Evolutionary conservation across 2,113 vertebrate species (phyloP), one percentile per base, ranked within the genome.

Genomic region (Microtus oregoni): DNA sequence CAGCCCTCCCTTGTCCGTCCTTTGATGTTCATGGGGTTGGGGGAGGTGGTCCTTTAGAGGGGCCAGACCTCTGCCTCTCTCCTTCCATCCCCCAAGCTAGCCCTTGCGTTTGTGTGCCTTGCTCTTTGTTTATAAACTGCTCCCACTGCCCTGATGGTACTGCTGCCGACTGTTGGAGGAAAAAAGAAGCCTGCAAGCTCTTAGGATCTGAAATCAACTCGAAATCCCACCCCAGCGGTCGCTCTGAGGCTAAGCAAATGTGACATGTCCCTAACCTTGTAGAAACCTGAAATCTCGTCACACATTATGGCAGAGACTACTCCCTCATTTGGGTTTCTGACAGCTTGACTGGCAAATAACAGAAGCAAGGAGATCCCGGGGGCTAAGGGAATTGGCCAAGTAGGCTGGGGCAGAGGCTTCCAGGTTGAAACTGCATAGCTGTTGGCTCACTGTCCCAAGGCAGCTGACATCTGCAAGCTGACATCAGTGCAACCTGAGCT

Each of bases 21-120:
- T 97, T 98, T 97, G 97, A 98, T 97, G 95, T 97, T 97, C 91
- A 44, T 14, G n/a, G 77, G 85, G 78, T 38, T 15, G 41, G 77
- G 72, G 86, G 50, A 89, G 93, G 38, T 19, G 38, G 96, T 94
- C 92, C 85, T 97, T 92, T 76, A 76, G 3, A 76, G 73, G 63
- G 91, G 82, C 92, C 90, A 94, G 94, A 83, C 28, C 79, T 83
- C 86, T 94, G 52, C 75, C 28, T 83, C 86, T 92, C 61, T 78
- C 86, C n/a, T 1, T 44, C 35, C 35, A 50, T 73, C 26, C 28
- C 61, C 63, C 28, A 47, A 95, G 89, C 86, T 78, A 96, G 72
- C 44, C 35, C 67, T 93, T 83, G 61, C 47, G 38, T 75, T 89
- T 38, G 19, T 72, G 22, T 41, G 81, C 8, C 50, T 50, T 22